Base-by-base conservation (phyloP, 2,888 invertebrate genomes). In the Pristionchus exspectatus region DNA sequence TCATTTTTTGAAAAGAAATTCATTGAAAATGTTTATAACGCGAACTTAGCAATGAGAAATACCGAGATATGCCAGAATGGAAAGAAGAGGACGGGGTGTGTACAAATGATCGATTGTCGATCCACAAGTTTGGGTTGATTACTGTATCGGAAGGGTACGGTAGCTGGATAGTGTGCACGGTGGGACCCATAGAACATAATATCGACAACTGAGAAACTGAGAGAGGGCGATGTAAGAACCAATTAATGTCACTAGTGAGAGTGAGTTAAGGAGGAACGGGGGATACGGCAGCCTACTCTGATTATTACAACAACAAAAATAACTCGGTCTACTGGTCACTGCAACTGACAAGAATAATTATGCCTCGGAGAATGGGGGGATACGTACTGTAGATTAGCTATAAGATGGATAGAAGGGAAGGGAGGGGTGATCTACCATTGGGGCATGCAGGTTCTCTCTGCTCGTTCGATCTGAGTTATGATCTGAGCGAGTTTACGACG, bases 401-500 rank as follows among this genome's bases (percentile, higher is more conserved):
- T 10, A 27, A 54, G 9, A 33, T 33, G 7, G 77, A 44, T 77
- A 38, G 77, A 44, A 24, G 44, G 77, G 18, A 44, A 2, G 21
- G 21, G 44, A 5, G 16, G 21, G 18, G 44, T 77, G 77, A 77
- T 44, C 66, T 66, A 91, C 90, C 90, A 90, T 56, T 91, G 90
- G 27, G 92, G 91, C 33, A 90, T 69, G 72, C 91, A 91, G 27
- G 90, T 90, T 21, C 92, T 69, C 86, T 93, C 92, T 33, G 93
- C 92, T 27, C 93, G 87, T 66, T 94, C 92, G 90, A 94, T 92
- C 88, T 93, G 93, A 72, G 87, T 85, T 87, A 93, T 93, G 77
- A 93, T 86, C 63, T 92, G 92, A 24, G 91, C 91, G 72, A 94
- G 93, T 90, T 83, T 93, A 38, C 93, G 90, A 33, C 93, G 92